Percentiles rank a stretch among this genome's conserved stretches.
These are phyloP conservation scores for Tragelaphus strepsiceros DNA, from an alignment of 2,113 vertebrate genomes.

Conservation along the genomic window DNA sequence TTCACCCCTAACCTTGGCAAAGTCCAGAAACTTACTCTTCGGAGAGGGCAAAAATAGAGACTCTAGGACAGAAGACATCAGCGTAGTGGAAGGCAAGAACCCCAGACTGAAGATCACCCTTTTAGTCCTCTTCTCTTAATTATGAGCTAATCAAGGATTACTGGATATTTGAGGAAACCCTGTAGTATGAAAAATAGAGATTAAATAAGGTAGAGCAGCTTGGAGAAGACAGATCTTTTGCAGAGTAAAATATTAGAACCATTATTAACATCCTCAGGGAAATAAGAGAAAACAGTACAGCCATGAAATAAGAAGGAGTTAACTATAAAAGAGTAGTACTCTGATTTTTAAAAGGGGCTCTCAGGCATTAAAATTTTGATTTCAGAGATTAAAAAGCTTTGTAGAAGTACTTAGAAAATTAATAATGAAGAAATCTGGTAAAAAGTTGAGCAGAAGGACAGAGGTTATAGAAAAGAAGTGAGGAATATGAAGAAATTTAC, in stretches of 20 bases:
- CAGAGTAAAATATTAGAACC: background rate
- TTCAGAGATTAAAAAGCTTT: background rate
- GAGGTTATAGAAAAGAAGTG: background rate
- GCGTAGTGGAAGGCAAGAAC: background rate
- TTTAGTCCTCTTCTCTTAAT: background rate
- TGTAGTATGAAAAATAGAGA: background rate
- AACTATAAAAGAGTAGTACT: background rate
- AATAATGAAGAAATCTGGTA: background rate
- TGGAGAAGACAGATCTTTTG: background rate
- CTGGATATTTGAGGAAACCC: slow-evolving; percentile 13
- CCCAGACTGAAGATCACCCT: background rate
- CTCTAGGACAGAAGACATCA: background rate
- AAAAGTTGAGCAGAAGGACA: background rate
- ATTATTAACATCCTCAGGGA: background rate
- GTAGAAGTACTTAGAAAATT: background rate
- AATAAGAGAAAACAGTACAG: slow-evolving; percentile 7
- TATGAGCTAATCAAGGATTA: background rate
- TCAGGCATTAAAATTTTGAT: background rate
- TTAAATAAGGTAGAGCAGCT: background rate
- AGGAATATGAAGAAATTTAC: background rate
- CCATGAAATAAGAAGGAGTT: background rate
- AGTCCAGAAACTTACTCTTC: background rate
- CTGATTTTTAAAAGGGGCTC: background rate
- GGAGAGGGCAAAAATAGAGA: background rate
- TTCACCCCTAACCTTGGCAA: background rate